Percentiles rank a stretch among this genome's conserved stretches.
phyloP scores from a whole-genome alignment of 1,140 invertebrate genomes.

The Ctenoplectra terminalis region DNA sequence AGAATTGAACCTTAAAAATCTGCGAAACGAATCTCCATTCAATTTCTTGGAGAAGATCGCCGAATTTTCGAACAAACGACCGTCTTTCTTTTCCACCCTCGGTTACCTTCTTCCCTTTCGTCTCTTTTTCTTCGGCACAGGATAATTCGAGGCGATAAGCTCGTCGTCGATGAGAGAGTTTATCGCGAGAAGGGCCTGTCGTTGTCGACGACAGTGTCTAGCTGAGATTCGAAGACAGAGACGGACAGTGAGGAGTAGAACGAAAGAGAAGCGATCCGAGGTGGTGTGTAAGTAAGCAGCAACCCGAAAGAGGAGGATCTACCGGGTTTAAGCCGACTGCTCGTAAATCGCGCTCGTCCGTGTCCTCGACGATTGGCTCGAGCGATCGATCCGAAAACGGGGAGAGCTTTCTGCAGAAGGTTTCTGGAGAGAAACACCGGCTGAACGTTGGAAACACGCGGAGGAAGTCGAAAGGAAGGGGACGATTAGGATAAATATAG shows the following conservation, averaged over 20 bases:
- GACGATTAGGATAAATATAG: constrained; percentile 37
- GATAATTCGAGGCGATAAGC: constrained; percentile 69
- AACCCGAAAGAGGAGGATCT: constrained; percentile 69
- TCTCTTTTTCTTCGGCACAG: constrained; percentile 7
- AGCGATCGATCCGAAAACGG: constrained; percentile 54
- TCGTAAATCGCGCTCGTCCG: constrained; percentile 71
- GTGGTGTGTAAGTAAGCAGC: constrained; percentile 57
- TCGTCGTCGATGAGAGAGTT: constrained; percentile 66
- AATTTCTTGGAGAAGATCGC: neutral
- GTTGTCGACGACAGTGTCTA: constrained; percentile 18
- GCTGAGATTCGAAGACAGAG: constrained; percentile 59
- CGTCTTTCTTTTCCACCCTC: neutral
- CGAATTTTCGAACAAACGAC: constrained; percentile 8
- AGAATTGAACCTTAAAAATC: too few species aligned
- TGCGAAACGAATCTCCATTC: neutral
- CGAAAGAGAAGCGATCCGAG: neutral
- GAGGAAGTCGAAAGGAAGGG: neutral
- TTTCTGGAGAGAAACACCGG: neutral
- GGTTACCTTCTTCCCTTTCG: neutral
- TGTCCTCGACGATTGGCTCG: constrained; percentile 77
- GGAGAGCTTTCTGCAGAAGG: neutral
- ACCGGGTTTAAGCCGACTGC: constrained; percentile 63
- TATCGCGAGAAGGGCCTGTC: constrained; percentile 46
- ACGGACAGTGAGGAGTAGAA: neutral
- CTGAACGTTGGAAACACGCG: neutral